A percentile compares a stretch with the other conserved stretches of the same genome.
Conservation (phyloP, 1,140 invertebrate genomes). For the Saccostrea cuccullata region DNA sequence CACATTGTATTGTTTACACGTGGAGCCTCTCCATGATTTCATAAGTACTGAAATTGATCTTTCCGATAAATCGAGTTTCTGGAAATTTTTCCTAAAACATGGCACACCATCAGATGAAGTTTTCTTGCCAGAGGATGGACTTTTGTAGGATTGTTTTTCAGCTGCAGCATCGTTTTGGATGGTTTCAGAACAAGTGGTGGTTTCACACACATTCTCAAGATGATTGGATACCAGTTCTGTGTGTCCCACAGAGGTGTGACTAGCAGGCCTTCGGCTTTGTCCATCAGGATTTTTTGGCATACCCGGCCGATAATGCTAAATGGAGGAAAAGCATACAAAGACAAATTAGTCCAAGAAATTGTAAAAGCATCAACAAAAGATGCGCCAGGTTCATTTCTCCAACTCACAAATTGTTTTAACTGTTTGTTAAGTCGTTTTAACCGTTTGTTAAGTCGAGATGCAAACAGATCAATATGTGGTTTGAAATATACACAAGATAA, state of each 20-base stretch:
- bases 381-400: conserved; percentile 50
- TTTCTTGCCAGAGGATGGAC: neutral
- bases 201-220: conserved; percentile 41
- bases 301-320: neutral
- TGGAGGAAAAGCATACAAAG: conserved; percentile 16
- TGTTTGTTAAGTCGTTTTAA: conserved; percentile 54
- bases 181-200: conserved; percentile 36
- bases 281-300: conserved; percentile 53
- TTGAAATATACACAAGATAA: neutral
- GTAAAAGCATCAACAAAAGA: conserved; percentile 60
- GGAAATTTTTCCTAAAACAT: conserved; percentile 44
- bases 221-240: conserved; percentile 49
- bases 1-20: conserved; percentile 41
- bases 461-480: conserved; percentile 59
- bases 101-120: conserved; percentile 38
- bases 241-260: conserved; percentile 57
- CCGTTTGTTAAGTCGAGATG: conserved; percentile 1
- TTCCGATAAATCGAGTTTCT: conserved; percentile 18
- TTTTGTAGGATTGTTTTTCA: too few species aligned
- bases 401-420: conserved; percentile 51
- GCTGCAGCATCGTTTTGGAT: neutral
- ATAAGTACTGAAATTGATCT: conserved; percentile 39
- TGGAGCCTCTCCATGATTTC: conserved; percentile 45
- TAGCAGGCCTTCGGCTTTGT: conserved; percentile 45
- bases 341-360: conserved; percentile 41